phyloP scores from a whole-genome alignment of 2,797 vertebrate genomes.

The Schizopygopsis pylzovi region DNA sequence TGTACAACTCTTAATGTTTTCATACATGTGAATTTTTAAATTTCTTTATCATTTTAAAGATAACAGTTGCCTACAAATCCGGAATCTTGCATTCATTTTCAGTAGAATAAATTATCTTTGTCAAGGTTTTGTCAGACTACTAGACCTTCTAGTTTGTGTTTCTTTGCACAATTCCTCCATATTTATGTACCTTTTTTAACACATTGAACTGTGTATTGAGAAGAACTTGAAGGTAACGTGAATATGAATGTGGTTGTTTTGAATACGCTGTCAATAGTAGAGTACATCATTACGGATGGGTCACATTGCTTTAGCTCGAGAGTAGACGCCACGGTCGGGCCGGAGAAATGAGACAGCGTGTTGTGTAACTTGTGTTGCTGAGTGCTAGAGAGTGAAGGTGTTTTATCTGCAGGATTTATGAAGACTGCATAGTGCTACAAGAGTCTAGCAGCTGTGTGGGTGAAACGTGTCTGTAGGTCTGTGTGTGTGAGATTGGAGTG shows the following conservation, averaged over 20 bases:
- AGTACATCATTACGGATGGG: conserved; percentile 18
- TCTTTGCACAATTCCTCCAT: neutral
- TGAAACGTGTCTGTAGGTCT: conserved; percentile 62
- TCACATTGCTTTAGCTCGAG: conserved; percentile 11
- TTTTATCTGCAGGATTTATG: conserved; percentile 38
- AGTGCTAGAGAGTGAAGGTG: conserved; percentile 24
- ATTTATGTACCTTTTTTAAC: neutral
- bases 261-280: conserved; percentile 11
- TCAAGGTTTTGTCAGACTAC: neutral
- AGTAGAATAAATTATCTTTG: neutral
- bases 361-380: conserved; percentile 8
- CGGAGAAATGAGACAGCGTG: neutral
- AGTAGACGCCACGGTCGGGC: neutral
- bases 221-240: conserved; percentile 1
- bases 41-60: neutral
- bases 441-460: conserved; percentile 29
- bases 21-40: neutral
- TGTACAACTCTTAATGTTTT: neutral
- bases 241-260: conserved; percentile 16
- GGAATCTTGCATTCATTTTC: neutral
- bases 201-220: neutral
- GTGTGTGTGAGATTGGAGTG: conserved; percentile 55
- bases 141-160: neutral
- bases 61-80: neutral
- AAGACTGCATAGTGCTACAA: neutral